Percentiles rank a stretch among this genome's conserved stretches.
Conservation (phyloP, 2,888 invertebrate genomes). For the Ennomos fuscantarius region DNA sequence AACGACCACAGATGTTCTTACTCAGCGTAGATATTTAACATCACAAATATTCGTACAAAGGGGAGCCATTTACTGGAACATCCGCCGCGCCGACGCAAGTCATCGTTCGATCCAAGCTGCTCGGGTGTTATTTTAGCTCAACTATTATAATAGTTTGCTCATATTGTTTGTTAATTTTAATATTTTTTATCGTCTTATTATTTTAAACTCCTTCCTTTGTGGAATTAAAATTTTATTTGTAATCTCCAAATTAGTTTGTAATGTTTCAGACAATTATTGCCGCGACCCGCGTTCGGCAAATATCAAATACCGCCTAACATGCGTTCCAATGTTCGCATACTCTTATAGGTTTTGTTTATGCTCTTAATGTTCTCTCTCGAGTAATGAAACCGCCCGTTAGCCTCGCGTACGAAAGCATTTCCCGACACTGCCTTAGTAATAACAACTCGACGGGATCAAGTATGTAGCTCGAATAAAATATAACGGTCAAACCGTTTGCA, state of each 20-base stretch:
- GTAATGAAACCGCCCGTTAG: slow-evolving; percentile 23
- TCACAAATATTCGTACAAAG: slow-evolving; percentile 83
- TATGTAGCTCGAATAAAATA: slow-evolving; percentile 37
- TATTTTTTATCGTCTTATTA: slow-evolving; percentile 62
- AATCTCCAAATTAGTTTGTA: slow-evolving; percentile 74
- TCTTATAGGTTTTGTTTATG: slow-evolving; percentile 16
- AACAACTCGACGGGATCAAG: slow-evolving; percentile 27
- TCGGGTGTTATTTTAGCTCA: slow-evolving; percentile 81
- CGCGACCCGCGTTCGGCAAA: slow-evolving; percentile 57
- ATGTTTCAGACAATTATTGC: slow-evolving; percentile 61
- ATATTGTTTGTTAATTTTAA: slow-evolving; percentile 81
- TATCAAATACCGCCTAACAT: slow-evolving; percentile 59
- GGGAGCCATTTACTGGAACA: slow-evolving; percentile 72
- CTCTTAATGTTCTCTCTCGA: slow-evolving; percentile 22
- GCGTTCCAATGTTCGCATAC: slow-evolving; percentile 19
- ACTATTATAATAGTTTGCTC: slow-evolving; percentile 81
- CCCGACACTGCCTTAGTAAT: slow-evolving; percentile 33
- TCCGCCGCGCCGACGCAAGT: slow-evolving; percentile 62
- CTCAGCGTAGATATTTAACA: slow-evolving; percentile 74
- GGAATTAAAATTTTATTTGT: slow-evolving; percentile 68
- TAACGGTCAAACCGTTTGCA: slow-evolving; percentile 35
- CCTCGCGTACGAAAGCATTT: slow-evolving; percentile 25
- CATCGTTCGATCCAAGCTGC: slow-evolving; percentile 78
- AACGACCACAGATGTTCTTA: slow-evolving; percentile 68
- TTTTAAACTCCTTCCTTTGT: slow-evolving; percentile 62